Base-by-base conservation (phyloP, 2,113 vertebrate species). In the Plotosus lineatus region DNA sequence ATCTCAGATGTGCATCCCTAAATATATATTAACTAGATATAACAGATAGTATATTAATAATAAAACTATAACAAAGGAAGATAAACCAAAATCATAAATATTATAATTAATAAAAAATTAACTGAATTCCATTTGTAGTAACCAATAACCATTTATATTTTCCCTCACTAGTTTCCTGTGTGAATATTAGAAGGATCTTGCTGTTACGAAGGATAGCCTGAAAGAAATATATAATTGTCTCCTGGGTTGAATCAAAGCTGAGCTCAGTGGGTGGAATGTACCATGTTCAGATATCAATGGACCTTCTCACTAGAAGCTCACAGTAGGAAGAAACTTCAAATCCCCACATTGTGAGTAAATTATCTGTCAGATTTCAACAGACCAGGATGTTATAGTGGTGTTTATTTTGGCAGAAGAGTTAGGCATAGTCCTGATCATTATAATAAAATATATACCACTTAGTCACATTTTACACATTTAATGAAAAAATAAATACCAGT, bases 241-340 rank as follows among this genome's bases (percentile, higher is more conserved):
- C 51, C 26, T 21, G 38, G 50, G 23, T 38, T 42, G 36, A 71
- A 56, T 55, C 65, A 44, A 79, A 36, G 51, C 51, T 58, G 19
- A 36, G 33, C 28, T 26, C 44, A 44, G 51, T 58, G 65, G 60
- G 51, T 71, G 66, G 40, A 58, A 50, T 53, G 23, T 58, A 40
- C 17, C 51, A 12, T 44, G 53, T 79, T 31, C 1, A 8, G 38
- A 79, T 63, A 79, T 79, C 51, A 48, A 71, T 71, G 65, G 31
- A 71, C 65, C 17, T 42, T 68, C 36, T 53, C 33, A 65, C 21
- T 40, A 21, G 61, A 51, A 66, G 46, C 61, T 55, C 44, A 23
- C 51, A 33, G 66, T 42, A 3, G 51, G 53, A 46, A 28, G 40
- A 60, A n/a, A 46, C 28, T 38, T 58, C 51, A 48, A 31, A 36